Conservation (phyloP, 2,888 invertebrate species). For the Clanis bilineata region DNA sequence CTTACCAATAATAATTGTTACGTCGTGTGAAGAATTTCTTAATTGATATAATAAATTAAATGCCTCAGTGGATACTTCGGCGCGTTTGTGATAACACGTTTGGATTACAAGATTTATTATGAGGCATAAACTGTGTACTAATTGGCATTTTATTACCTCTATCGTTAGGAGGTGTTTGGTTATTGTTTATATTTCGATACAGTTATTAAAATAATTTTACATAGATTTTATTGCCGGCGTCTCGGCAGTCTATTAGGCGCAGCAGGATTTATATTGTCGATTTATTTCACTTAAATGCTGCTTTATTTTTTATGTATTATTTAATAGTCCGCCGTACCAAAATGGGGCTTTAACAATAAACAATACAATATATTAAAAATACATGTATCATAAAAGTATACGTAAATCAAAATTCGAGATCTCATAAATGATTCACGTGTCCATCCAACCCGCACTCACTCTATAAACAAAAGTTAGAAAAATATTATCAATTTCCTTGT, state of each 20-base stretch:
- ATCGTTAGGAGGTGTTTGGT: conserved; percentile 36
- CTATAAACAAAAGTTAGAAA: too few species aligned
- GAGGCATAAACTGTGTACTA: conserved; percentile 56
- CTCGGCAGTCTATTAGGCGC: neutral
- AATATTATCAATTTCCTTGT: too few species aligned
- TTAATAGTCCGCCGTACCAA: too few species aligned
- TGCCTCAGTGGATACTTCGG: conserved; percentile 52
- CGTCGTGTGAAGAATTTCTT: conserved; percentile 66
- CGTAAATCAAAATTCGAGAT: neutral
- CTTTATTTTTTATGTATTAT: too few species aligned
- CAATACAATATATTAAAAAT: neutral
- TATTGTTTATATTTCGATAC: conserved; percentile 51
- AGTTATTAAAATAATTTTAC: conserved; percentile 40
- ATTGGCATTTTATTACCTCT: conserved; percentile 63
- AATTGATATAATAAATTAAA: conserved; percentile 76
- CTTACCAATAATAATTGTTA: conserved; percentile 18
- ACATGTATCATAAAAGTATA: too few species aligned
- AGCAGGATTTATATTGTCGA: neutral
- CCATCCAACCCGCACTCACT: neutral
- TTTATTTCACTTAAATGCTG: neutral
- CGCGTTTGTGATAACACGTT: conserved; percentile 61
- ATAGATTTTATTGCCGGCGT: conserved; percentile 8
- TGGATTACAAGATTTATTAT: conserved; percentile 68
- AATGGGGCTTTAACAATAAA: neutral
- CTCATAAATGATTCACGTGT: neutral